Percentiles rank a stretch among this genome's conserved stretches.
These are phyloP conservation scores for Notoglanidium macrostoma DNA, from an alignment of 2,797 vertebrate species.

Conservation along the genomic window DNA sequence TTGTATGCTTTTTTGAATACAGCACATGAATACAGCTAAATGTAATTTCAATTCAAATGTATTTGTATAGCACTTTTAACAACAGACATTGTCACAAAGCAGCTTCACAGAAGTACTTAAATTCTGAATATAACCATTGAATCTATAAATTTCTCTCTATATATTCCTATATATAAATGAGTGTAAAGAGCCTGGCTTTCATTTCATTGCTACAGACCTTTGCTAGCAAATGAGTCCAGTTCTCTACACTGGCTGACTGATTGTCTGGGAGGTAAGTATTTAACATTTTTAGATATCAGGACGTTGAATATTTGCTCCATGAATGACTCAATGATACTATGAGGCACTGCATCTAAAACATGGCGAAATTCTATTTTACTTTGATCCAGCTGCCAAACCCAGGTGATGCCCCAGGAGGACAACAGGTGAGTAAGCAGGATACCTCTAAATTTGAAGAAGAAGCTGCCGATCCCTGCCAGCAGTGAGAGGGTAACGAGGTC, in stretches of 20 bases:
- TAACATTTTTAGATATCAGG: not conserved
- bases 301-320: not conserved
- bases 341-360: not conserved
- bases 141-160: too few species aligned
- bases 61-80: too few species aligned
- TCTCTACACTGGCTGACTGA: not conserved
- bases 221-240: not conserved
- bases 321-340: not conserved
- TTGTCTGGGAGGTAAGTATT: not conserved
- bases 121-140: too few species aligned
- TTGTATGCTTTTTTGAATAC: not conserved
- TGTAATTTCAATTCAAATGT: too few species aligned
- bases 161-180: not conserved
- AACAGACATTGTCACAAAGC: too few species aligned
- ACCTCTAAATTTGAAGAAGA: constrained; percentile 84
- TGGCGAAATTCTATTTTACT: not conserved
- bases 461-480: constrained; percentile 86
- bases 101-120: too few species aligned
- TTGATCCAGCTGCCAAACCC: not conserved
- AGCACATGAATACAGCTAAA: too few species aligned
- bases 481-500: constrained; percentile 91
- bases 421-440: not conserved
- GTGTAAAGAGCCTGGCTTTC: not conserved
- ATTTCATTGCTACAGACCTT: constrained; percentile 11
- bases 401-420: not conserved